Conservation (phyloP, 2,113 vertebrate species). For the Propithecus coquereli region DNA sequence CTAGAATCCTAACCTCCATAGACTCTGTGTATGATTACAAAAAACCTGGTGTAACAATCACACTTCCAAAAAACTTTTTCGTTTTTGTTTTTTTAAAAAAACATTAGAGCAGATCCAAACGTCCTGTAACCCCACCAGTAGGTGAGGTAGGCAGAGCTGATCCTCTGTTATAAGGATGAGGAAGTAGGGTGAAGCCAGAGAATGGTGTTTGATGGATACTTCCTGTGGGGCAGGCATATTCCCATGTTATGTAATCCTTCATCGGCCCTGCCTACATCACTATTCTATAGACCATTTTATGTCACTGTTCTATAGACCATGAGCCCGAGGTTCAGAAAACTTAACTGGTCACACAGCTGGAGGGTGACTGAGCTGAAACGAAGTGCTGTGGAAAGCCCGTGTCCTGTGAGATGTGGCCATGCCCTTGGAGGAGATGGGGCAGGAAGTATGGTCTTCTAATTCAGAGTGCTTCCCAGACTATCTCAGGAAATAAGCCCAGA, state of each 20-base stretch:
- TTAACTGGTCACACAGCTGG: neutral
- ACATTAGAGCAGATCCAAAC: neutral
- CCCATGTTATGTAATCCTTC: neutral
- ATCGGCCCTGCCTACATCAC: neutral
- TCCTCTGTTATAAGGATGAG: neutral
- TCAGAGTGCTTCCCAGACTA: neutral
- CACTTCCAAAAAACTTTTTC: neutral
- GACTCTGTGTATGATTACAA: neutral
- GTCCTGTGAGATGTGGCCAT: neutral
- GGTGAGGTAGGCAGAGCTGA: neutral
- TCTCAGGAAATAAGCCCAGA: neutral
- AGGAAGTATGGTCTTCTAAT: neutral
- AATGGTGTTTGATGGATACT: neutral
- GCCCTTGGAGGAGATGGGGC: rapidly evolving
- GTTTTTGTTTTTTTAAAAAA: neutral
- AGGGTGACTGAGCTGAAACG: neutral
- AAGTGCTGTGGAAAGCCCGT: rapidly evolving
- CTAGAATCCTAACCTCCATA: neutral
- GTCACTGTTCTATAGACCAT: neutral
- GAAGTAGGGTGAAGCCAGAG: neutral
- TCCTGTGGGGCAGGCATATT: neutral
- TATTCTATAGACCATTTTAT: neutral
- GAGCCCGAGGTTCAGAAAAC: neutral
- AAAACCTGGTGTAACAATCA: neutral
- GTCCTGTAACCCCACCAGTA: neutral